Evolutionary conservation across 2,888 invertebrate species (phyloP).

Genomic region (Nemotelus nigrinus): DNA sequence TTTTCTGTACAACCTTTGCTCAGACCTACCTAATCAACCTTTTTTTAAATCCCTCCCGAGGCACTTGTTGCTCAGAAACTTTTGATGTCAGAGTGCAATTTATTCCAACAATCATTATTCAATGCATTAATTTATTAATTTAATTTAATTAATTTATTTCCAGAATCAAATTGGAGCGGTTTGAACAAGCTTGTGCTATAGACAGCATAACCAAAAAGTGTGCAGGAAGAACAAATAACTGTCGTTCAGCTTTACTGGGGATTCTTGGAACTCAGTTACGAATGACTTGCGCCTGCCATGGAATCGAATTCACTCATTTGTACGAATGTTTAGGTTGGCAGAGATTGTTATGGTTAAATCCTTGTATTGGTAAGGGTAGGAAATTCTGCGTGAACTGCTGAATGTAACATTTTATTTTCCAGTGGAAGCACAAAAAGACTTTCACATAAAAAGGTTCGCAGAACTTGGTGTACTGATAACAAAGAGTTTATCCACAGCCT

Average conservation of each 20-base stretch:
- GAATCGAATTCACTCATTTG: conserved; percentile 83
- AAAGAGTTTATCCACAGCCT: conserved; percentile 64
- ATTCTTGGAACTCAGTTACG: conserved; percentile 90
- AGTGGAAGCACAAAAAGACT: conserved; percentile 92
- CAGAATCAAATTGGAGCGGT: conserved; percentile 83
- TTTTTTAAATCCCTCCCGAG: no score
- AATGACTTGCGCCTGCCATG: conserved; percentile 88
- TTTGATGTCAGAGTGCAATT: no score
- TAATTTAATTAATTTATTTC: not conserved
- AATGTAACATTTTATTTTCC: conserved; percentile 57
- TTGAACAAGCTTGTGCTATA: conserved; percentile 91
- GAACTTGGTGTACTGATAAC: conserved; percentile 67
- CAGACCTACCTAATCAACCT: no score
- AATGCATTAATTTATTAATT: not conserved
- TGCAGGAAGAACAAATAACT: conserved; percentile 85
- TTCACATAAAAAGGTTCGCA: conserved; percentile 73
- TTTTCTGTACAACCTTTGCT: no score
- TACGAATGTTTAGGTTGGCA: conserved; percentile 93
- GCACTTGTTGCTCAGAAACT: no score
- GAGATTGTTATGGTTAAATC: conserved; percentile 88
- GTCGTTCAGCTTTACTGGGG: conserved; percentile 85
- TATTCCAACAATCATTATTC: not conserved
- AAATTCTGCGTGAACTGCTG: not conserved
- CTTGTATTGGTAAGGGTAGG: conserved; percentile 88
- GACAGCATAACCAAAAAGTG: conserved; percentile 90